phyloP scores from a whole-genome alignment of 2,888 invertebrate genomes.

The Carterocephalus palaemon region DNA sequence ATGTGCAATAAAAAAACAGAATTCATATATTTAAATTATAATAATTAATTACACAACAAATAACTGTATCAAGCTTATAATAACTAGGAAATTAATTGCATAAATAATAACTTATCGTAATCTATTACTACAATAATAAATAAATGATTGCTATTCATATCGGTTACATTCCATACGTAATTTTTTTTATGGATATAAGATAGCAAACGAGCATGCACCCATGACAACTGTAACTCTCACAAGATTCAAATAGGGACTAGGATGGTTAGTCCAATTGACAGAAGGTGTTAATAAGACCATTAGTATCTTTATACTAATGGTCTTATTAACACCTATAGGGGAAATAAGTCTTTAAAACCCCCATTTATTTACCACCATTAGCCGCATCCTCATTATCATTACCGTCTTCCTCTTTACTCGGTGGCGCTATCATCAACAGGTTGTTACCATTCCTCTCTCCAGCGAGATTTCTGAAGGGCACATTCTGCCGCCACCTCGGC shows the following conservation, averaged over 20 bases:
- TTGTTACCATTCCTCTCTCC: slow-evolving; percentile 82
- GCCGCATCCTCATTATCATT: slow-evolving; percentile 38
- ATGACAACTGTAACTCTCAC: no score
- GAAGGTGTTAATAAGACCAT: no score
- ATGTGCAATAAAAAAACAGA: no score
- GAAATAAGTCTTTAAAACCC: not conserved
- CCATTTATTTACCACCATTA: slow-evolving; percentile 26
- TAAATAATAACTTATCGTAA: slow-evolving; percentile 4
- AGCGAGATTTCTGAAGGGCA: slow-evolving; percentile 65
- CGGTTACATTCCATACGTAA: not conserved
- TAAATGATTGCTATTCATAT: no score
- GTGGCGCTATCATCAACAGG: slow-evolving; percentile 83
- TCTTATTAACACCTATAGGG: not conserved
- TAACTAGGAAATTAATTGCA: slow-evolving; percentile 7
- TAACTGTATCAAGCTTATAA: no score
- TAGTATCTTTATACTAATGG: no score
- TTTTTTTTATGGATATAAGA: not conserved
- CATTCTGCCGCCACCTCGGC: slow-evolving; percentile 64
- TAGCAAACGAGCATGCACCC: no score
- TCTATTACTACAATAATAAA: not conserved
- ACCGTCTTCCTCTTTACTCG: slow-evolving; percentile 45
- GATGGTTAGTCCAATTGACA: no score
- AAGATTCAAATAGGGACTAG: no score
- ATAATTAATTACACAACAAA: no score
- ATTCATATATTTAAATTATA: no score